These are phyloP conservation scores for Myotis findleyi DNA, from an alignment of 2,797 vertebrate genomes.

Conservation along the genomic window DNA sequence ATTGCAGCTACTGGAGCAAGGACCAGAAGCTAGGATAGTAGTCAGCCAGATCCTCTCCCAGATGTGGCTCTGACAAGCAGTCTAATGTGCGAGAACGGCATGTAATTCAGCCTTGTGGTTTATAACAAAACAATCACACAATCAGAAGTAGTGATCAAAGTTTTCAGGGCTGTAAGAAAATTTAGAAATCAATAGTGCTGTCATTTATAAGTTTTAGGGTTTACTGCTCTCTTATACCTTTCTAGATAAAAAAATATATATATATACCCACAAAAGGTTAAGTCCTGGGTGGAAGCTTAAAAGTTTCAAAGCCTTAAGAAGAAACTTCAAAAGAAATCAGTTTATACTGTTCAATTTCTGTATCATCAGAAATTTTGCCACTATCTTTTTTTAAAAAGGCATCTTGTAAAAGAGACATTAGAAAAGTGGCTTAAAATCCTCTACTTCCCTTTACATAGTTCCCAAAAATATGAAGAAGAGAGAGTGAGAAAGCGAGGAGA, in stretches of 20 bases:
- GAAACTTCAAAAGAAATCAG: not conserved
- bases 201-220: not conserved
- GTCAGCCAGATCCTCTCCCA: not conserved
- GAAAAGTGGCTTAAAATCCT: not conserved
- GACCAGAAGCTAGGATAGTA: not conserved
- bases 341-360: not conserved
- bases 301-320: not conserved
- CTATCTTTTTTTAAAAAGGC: not conserved
- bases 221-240: not conserved
- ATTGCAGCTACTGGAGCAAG: not conserved
- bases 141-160: not conserved
- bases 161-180: not conserved
- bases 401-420: not conserved
- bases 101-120: not conserved
- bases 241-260: not conserved
- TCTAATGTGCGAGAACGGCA: not conserved
- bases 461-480: not conserved
- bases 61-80: not conserved
- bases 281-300: not conserved
- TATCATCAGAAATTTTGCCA: not conserved
- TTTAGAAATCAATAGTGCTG: constrained; percentile 23
- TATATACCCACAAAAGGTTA: not conserved
- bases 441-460: not conserved
- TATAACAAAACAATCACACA: not conserved
- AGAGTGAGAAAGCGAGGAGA: not conserved